phyloP scores from a whole-genome alignment of 2,113 vertebrate genomes.

The Aix galericulata region DNA sequence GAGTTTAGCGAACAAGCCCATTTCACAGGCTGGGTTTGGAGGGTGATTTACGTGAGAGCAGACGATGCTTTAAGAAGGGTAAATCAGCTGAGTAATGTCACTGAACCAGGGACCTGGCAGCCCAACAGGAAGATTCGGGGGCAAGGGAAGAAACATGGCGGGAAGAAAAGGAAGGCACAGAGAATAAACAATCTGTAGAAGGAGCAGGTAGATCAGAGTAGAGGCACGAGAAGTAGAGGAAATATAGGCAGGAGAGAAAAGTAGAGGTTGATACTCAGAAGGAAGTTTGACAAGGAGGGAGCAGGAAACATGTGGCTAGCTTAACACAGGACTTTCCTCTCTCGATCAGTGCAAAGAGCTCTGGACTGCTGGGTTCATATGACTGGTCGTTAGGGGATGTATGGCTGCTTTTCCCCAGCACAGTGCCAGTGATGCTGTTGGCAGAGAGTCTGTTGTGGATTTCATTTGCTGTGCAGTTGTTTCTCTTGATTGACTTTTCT shows the following conservation, averaged over 20 bases:
- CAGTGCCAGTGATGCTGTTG: neutral
- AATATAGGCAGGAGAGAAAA: neutral
- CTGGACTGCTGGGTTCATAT: neutral
- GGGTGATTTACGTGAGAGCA: slow-evolving; percentile 66
- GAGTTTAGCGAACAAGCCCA: slow-evolving; percentile 65
- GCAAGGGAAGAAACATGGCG: neutral
- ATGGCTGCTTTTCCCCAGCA: neutral
- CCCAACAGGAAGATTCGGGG: neutral
- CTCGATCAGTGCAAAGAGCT: neutral
- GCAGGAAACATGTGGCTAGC: neutral
- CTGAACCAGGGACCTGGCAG: neutral
- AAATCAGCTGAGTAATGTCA: slow-evolving; percentile 7
- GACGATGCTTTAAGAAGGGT: slow-evolving; percentile 14
- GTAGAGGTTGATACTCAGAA: neutral
- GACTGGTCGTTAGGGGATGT: neutral
- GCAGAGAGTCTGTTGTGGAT: neutral
- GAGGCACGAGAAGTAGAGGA: neutral
- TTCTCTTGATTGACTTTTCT: neutral
- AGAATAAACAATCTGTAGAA: neutral
- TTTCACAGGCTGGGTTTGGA: slow-evolving; percentile 68
- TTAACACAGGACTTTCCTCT: neutral
- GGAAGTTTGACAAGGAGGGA: neutral
- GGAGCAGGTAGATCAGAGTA: neutral
- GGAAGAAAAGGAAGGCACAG: neutral
- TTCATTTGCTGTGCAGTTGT: neutral